Conservation (phyloP, 2,888 invertebrate species). For the Plusia festucae region DNA sequence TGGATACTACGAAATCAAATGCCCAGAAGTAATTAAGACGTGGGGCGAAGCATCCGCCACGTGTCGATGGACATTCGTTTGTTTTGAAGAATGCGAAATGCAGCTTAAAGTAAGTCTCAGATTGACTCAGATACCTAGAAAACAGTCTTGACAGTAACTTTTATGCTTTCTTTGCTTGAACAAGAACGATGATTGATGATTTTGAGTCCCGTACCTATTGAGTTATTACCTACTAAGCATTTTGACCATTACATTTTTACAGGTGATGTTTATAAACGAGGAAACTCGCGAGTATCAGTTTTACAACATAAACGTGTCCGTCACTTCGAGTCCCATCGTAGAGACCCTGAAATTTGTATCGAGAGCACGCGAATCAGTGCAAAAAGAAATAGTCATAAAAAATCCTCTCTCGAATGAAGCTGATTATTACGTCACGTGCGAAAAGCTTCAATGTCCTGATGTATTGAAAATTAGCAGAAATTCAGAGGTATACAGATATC, state of each 20-base stretch:
- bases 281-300: constrained; percentile 79
- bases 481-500: constrained; percentile 73
- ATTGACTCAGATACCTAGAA: background rate
- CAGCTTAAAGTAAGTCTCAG: constrained; percentile 70
- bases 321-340: constrained; percentile 75
- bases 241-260: constrained; percentile 8
- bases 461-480: constrained; percentile 69
- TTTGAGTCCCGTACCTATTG: no score
- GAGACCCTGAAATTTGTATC: constrained; percentile 75
- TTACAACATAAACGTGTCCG: constrained; percentile 73
- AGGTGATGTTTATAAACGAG: constrained; percentile 82
- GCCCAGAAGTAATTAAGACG: constrained; percentile 77
- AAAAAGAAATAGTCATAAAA: constrained; percentile 71
- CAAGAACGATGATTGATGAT: no score
- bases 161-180: no score
- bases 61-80: constrained; percentile 78
- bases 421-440: constrained; percentile 68
- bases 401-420: constrained; percentile 75
- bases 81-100: constrained; percentile 81
- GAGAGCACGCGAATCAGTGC: constrained; percentile 77
- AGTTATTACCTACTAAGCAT: no score
- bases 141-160: no score
- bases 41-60: constrained; percentile 84
- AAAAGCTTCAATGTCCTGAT: constrained; percentile 71
- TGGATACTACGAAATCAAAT: constrained; percentile 80